Conservation (phyloP, 1,140 invertebrate genomes). For the Calycopis cecrops region DNA sequence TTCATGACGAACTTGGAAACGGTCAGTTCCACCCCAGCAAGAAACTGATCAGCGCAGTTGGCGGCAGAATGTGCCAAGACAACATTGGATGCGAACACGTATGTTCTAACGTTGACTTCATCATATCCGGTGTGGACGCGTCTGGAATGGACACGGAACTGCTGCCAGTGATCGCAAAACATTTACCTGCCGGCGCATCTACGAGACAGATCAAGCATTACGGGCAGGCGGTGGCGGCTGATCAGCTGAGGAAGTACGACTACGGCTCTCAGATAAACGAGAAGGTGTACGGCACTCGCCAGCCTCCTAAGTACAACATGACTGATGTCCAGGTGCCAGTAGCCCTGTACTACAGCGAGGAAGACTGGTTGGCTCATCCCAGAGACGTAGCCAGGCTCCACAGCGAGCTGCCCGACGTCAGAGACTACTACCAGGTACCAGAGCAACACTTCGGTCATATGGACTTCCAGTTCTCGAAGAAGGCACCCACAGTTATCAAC, state of each 20-base stretch:
- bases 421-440: constrained; percentile 68
- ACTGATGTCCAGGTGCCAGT: no score
- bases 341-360: no score
- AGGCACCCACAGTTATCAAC: constrained; percentile 77
- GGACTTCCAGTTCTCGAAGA: constrained; percentile 81
- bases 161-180: constrained; percentile 82
- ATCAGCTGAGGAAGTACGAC: constrained; percentile 8
- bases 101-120: constrained; percentile 77
- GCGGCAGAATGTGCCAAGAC: constrained; percentile 71
- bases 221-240: constrained; percentile 75
- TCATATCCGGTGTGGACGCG: constrained; percentile 74
- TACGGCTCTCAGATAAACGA: no score
- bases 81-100: constrained; percentile 68
- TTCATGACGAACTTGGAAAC: constrained; percentile 76
- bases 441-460: constrained; percentile 80
- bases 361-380: no score
- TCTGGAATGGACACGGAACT: constrained; percentile 72
- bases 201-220: constrained; percentile 85
- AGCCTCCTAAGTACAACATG: no score
- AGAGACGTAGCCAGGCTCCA: no score
- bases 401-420: constrained; percentile 71
- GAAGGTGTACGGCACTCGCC: no score
- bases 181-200: constrained; percentile 87
- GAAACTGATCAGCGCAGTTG: constrained; percentile 60
- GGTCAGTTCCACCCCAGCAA: constrained; percentile 30